These are phyloP conservation scores for Daboia siamensis DNA, from an alignment of 2,113 vertebrate genomes.

Conservation along the genomic window DNA sequence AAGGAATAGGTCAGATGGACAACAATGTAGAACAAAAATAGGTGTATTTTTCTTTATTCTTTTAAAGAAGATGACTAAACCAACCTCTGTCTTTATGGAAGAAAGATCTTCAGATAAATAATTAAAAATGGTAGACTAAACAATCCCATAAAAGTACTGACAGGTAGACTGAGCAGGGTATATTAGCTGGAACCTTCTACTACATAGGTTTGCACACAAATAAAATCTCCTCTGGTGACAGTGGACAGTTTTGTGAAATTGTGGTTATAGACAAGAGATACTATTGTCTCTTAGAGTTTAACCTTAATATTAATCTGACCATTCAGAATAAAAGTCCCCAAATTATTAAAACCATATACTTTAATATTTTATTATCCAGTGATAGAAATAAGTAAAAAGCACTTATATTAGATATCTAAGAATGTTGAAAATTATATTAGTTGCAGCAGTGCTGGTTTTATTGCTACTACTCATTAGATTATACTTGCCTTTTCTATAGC, in stretches of 20 bases:
- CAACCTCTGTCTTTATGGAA: conserved; percentile 43
- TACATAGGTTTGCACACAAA: neutral
- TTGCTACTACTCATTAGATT: neutral
- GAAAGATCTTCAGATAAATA: neutral
- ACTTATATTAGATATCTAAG: neutral
- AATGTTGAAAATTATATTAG: neutral
- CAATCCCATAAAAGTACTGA: conserved; percentile 12
- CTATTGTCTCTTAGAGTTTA: neutral
- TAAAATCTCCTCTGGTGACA: neutral
- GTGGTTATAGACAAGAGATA: neutral
- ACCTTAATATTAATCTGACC: neutral
- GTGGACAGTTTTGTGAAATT: too few species aligned
- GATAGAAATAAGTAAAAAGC: neutral
- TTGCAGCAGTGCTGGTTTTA: neutral
- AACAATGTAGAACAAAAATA: conserved; percentile 30
- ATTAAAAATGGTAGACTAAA: conserved; percentile 30
- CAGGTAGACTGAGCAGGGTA: neutral
- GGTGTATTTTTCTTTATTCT: neutral
- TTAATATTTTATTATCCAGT: neutral
- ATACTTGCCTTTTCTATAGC: neutral
- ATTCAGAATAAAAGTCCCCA: neutral
- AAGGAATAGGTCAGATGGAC: conserved; percentile 33
- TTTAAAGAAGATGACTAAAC: conserved; percentile 49
- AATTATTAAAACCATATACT: neutral
- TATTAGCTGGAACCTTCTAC: neutral